These are phyloP conservation scores for Platorchestia sp. DNA, from an alignment of 1,140 invertebrate genomes.

Conservation along the genomic window DNA sequence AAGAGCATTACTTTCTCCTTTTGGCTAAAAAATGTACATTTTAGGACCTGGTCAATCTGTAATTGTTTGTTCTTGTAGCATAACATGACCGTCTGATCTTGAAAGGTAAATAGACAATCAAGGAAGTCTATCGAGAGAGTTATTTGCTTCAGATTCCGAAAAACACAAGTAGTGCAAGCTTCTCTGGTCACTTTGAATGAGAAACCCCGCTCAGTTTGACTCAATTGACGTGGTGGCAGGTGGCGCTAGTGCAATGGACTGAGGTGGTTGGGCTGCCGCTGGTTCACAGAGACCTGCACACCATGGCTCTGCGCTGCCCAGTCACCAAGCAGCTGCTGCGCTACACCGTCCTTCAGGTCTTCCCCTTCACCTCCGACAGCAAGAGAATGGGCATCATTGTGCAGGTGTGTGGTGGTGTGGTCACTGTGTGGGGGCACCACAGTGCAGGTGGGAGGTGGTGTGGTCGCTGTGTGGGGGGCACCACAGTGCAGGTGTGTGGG, in stretches of 20 bases:
- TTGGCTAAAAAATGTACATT: too few relatives aligned
- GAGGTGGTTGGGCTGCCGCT: constrained; percentile 79
- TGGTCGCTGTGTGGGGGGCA: too few relatives aligned
- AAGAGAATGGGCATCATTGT: constrained; percentile 99
- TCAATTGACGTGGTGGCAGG: constrained; percentile 66
- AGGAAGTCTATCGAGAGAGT: too few relatives aligned
- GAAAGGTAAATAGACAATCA: too few relatives aligned
- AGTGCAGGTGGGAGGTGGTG: too few relatives aligned
- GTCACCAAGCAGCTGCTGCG: constrained; percentile 78
- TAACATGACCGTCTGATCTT: too few relatives aligned
- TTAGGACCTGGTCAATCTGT: too few relatives aligned
- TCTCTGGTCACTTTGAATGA: background rate
- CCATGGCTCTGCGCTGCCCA: constrained; percentile 84
- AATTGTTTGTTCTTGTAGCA: too few relatives aligned
- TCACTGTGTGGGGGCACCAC: too few relatives aligned
- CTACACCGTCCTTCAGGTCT: constrained; percentile 94
- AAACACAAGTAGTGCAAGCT: background rate
- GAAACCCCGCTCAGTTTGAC: background rate
- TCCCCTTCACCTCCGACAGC: constrained; percentile 98
- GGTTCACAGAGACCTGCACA: constrained; percentile 80
- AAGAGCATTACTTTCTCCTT: too few relatives aligned
- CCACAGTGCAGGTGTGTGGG: constrained; percentile 88
- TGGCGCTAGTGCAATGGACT: constrained; percentile 86
- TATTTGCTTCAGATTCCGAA: background rate
- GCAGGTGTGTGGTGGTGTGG: constrained; percentile 75